Conservation (phyloP, 2,888 invertebrate species). For the Sphecodes monilicornis region DNA sequence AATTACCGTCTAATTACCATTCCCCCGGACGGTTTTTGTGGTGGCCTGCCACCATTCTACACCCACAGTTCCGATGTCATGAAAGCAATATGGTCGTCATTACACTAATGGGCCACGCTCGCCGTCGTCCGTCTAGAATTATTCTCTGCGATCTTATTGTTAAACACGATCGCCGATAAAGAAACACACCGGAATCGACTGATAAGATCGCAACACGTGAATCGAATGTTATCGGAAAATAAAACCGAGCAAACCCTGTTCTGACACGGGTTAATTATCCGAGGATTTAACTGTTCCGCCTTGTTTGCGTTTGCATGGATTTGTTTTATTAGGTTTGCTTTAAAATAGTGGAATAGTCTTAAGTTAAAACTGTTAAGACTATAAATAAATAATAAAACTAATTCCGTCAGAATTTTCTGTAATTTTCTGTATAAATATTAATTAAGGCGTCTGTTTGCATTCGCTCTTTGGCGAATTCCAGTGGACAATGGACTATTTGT, state of each 20-base stretch:
- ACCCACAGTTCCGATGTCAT: slow-evolving; percentile 38
- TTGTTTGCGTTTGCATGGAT: neutral
- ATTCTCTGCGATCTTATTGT: slow-evolving; percentile 32
- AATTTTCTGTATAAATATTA: too few relatives aligned
- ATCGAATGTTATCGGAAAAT: slow-evolving; percentile 8
- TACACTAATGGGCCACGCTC: slow-evolving; percentile 65
- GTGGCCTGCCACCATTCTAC: slow-evolving; percentile 42
- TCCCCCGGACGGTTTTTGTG: slow-evolving; percentile 57
- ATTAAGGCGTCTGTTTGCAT: too few relatives aligned
- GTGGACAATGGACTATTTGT: too few relatives aligned
- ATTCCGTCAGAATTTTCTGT: neutral
- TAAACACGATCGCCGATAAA: neutral
- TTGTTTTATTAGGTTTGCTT: neutral
- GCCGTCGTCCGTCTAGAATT: slow-evolving; percentile 42
- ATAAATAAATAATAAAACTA: too few relatives aligned
- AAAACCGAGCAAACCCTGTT: neutral
- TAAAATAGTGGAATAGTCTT: neutral
- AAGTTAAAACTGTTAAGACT: too few relatives aligned
- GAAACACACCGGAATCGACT: neutral
- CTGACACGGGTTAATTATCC: slow-evolving; percentile 18
- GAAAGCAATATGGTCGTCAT: slow-evolving; percentile 65
- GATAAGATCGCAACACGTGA: neutral
- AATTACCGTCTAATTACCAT: slow-evolving; percentile 73
- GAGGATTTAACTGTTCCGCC: neutral
- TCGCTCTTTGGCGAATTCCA: too few relatives aligned